These are phyloP conservation scores for Hippopotamyrus pictus DNA, from an alignment of 2,797 vertebrate species.

Conservation along the genomic window DNA sequence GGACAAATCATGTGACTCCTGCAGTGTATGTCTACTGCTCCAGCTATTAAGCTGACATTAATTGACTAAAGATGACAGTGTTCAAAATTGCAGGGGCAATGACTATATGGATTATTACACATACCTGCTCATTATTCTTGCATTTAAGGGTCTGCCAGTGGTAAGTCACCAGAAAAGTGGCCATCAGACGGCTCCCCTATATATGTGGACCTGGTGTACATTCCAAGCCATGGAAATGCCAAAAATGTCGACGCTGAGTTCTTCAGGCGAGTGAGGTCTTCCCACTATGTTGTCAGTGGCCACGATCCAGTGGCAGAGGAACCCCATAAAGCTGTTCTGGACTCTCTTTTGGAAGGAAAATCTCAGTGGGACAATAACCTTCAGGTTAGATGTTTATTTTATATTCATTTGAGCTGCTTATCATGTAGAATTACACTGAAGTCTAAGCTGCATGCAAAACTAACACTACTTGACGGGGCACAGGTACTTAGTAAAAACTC, in stretches of 20 bases:
- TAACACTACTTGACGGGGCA: not conserved
- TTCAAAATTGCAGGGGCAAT: not conserved
- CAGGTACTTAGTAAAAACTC: not conserved
- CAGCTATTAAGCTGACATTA: not conserved
- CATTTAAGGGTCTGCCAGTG: conserved; percentile 65
- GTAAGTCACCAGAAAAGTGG: conserved; percentile 72
- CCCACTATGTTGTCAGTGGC: conserved; percentile 95
- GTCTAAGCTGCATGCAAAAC: not conserved
- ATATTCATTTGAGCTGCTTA: not conserved
- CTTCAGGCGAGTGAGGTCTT: conserved; percentile 88
- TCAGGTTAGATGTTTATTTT: conserved; percentile 66
- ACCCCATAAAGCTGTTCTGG: conserved; percentile 83
- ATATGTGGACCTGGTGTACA: conserved; percentile 95
- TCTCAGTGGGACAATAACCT: conserved; percentile 87
- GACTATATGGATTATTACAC: not conserved
- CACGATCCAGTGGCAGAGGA: conserved; percentile 84
- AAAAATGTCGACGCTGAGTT: conserved; percentile 94
- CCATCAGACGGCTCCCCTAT: conserved; percentile 80
- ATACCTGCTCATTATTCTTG: not conserved
- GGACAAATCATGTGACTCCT: not conserved
- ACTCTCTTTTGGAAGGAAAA: conserved; percentile 89
- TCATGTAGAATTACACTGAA: not conserved
- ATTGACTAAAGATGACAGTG: not conserved
- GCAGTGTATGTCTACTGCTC: not conserved
- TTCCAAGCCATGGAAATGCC: conserved; percentile 93